Percentiles rank a stretch among this genome's conserved stretches.
Evolutionary conservation across 1,140 invertebrate genomes (phyloP).

Genomic region (Drosophila orosa): DNA sequence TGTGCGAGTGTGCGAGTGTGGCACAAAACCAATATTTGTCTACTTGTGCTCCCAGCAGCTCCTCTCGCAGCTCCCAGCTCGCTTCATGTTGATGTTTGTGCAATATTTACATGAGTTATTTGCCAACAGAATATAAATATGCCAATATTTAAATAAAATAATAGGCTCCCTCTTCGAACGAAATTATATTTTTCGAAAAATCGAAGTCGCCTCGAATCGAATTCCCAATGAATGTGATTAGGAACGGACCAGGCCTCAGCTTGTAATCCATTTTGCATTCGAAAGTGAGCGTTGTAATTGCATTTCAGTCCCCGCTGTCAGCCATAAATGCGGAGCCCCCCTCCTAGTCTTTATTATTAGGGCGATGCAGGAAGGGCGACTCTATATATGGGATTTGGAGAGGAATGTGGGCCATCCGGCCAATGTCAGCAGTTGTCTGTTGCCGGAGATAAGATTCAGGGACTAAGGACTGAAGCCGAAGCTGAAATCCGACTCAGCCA

Average conservation of each 20-base stretch:
- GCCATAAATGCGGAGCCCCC: neutral
- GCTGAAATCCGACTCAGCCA: conserved; percentile 16
- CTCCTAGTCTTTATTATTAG: neutral
- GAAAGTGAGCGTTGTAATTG: conserved; percentile 14
- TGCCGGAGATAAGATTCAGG: conserved; percentile 36
- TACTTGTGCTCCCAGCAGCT: conserved; percentile 14
- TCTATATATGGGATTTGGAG: neutral
- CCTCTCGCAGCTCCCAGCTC: neutral
- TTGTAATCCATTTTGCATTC: neutral
- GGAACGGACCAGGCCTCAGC: neutral
- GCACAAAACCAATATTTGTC: conserved; percentile 29
- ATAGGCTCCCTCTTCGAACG: neutral
- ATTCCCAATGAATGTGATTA: conserved; percentile 1
- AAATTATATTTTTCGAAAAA: conserved; percentile 22
- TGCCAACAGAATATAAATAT: conserved; percentile 42
- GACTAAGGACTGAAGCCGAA: neutral
- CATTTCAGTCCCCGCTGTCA: neutral
- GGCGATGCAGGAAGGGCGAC: neutral
- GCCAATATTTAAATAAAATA: conserved; percentile 40
- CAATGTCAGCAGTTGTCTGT: conserved; percentile 17
- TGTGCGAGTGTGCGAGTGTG: neutral
- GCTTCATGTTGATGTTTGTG: conserved; percentile 31
- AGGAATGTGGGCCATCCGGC: conserved; percentile 1
- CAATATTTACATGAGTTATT: conserved; percentile 55
- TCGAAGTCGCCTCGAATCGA: neutral